These are phyloP conservation scores for Hemibagrus guttatus DNA, from an alignment of 2,797 vertebrate genomes.

Conservation along the genomic window DNA sequence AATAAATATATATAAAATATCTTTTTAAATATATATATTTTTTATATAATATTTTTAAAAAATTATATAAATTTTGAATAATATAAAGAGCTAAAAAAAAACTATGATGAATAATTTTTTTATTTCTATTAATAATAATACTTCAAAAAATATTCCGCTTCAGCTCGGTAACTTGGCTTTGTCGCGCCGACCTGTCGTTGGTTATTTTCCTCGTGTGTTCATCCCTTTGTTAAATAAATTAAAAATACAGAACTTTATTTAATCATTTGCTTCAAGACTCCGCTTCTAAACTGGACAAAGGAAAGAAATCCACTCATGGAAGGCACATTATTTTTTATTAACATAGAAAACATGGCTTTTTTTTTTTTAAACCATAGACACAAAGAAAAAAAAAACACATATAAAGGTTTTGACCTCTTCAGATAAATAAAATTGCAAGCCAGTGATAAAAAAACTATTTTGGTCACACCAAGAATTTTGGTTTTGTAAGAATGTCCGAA, in stretches of 20 bases:
- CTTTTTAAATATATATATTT: too few relatives aligned
- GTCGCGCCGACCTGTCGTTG: neutral
- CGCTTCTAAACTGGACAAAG: neutral
- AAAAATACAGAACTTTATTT: neutral
- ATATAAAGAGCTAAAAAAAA: too few relatives aligned
- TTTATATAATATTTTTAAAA: too few relatives aligned
- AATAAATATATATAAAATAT: too few relatives aligned
- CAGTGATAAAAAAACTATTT: slow-evolving; percentile 18
- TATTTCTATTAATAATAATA: too few relatives aligned
- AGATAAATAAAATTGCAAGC: slow-evolving; percentile 71
- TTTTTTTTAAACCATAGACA: too few relatives aligned
- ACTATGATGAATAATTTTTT: too few relatives aligned
- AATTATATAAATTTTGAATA: too few relatives aligned
- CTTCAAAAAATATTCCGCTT: neutral
- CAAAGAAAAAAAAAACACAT: slow-evolving; percentile 36
- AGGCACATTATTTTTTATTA: slow-evolving; percentile 64
- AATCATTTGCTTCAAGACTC: neutral
- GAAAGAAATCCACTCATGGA: slow-evolving; percentile 5
- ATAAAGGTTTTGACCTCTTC: slow-evolving; percentile 52
- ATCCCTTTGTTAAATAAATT: neutral
- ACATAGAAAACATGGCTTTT: slow-evolving; percentile 70
- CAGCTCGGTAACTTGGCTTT: neutral
- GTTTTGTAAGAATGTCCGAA: neutral
- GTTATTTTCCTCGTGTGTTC: neutral
- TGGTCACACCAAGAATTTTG: slow-evolving; percentile 8